Evolutionary conservation across 2,797 vertebrate genomes (phyloP), one percentile per base, ranked within the genome.

Genomic region (Urosaurus nigricauda): DNA sequence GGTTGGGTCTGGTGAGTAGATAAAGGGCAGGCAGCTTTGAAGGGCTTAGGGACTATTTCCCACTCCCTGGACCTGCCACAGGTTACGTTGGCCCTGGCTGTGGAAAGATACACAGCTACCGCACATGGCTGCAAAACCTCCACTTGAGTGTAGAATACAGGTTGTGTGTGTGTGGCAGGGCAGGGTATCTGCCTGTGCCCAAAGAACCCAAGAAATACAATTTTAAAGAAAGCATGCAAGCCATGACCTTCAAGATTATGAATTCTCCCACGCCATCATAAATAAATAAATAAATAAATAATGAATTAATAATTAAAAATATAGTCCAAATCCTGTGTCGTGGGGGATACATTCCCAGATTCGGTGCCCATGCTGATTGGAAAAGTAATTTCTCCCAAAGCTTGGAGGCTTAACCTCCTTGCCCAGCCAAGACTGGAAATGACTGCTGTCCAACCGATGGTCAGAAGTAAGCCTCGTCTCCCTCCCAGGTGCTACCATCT

Each of bases 401-500:
- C 17, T 60, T 5, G 21, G 58, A 60, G 58, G 65, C 6, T 70
- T 70, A 70, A 32, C 21, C 2, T 26, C 9, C 26, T 68, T 8
- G 26, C 29, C 8, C 7, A 26, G 8, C 12, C 2, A 26, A 70
- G 65, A 60, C 58, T 5, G 5, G 58, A 60, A 19, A 24, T 5
- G 58, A 60, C 6, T 60, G 19, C 58, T 5, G 5, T 60, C 58
- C 58, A 21, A 5, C 58, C 58, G 21, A 19, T 5, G 6, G 58
- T 60, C 19, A 21, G 58, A 60, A 21, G 58, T 19, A 60, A 24
- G 58, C 58, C 19, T 60, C 6, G 19, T 60, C 58, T 60, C 4
- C 19, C 58, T 60, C 58, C 58, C 5, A 60, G 19, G 58, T 5
- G 5, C 5, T 2, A 0, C 9, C 17, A 13, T 0, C 0, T 4